Evolutionary conservation across 2,113 vertebrate genomes (phyloP).

Genomic region (Lampris megalopsis): DNA sequence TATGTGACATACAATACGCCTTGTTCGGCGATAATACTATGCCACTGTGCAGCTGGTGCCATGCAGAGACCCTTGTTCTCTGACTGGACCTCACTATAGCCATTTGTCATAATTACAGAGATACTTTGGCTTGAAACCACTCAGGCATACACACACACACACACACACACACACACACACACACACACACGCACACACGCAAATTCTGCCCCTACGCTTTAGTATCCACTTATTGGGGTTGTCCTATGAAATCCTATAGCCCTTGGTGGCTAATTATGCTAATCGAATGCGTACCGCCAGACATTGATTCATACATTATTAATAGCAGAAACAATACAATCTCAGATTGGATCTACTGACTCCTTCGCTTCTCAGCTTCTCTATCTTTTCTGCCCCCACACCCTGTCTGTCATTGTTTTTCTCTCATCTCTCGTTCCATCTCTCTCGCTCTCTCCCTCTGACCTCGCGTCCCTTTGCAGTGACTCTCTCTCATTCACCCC

Average conservation of each 20-base stretch:
- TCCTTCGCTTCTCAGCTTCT: conserved; percentile 62
- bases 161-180: conserved; percentile 7
- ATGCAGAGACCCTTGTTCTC: conserved; percentile 22
- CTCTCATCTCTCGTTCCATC: conserved; percentile 63
- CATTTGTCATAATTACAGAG: conserved; percentile 76
- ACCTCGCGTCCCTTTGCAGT: conserved; percentile 55
- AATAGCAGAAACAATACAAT: conserved; percentile 78
- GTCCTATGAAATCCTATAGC: conserved; percentile 75
- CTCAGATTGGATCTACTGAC: conserved; percentile 66
- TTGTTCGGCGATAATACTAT: conserved; percentile 32
- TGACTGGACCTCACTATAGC: conserved; percentile 51
- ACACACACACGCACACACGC: background rate
- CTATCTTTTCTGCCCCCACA: conserved; percentile 24
- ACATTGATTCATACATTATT: conserved; percentile 82
- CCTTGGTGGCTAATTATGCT: conserved; percentile 80
- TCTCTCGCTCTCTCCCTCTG: conserved; percentile 36
- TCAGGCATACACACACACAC: background rate
- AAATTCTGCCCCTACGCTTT: conserved; percentile 37
- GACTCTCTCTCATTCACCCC: conserved; percentile 67
- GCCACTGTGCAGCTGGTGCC: conserved; percentile 26
- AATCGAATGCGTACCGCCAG: conserved; percentile 78
- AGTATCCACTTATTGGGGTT: conserved; percentile 58
- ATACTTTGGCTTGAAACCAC: conserved; percentile 48
- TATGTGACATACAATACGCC: conserved; percentile 33
- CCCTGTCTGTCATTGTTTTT: conserved; percentile 29